Evolutionary conservation across 2,797 vertebrate species (phyloP), one percentile per base, ranked within the genome.

Genomic region (Hephaestus fuliginosus): DNA sequence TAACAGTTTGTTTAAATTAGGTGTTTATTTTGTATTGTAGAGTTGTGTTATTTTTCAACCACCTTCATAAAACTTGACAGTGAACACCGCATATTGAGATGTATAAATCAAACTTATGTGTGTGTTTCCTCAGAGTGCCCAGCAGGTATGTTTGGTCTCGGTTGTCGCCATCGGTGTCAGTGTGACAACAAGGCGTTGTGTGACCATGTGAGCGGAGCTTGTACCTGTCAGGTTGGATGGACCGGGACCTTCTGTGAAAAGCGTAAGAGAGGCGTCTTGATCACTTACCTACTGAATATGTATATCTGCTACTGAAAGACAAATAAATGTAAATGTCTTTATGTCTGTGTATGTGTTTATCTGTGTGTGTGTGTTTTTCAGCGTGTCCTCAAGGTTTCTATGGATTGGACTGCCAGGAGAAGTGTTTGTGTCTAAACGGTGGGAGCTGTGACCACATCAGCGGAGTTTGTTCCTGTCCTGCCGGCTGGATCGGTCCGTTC

Each of bases 311-410:
- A 13, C 8, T 68, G 28, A 61, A 15, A 60, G 44, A 6, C 9
- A 6, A 5, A 33, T 33, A 33, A 33, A 33, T 33, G 30, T 33
- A 33, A 33, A 33, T 33, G 28, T 57, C 56, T 60, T 85, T 30
- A 44, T 39, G 9, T 46, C 3, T 66, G 20, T 41, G 12, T 49
- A 9, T 78, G 13, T 64, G 18, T 33, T 33, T 33, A 33, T 33
- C 30, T 36, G 11, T 36, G 5, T 78, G 17, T 62, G n/a, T 39
- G 17, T 52, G 14, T 80, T 13, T 91, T 52, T 62, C 93, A 99
- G 98, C 96, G 1, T 99, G 98, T 92, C 98, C 98, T 0, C 95
- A 96, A 7, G 98, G 98, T 28, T 99, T 98, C 92, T 97, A 95
- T 0, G 97, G 98, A 0, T 66, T 96, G 78, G 98, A 99, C 76